Base-by-base conservation (phyloP, 2,888 invertebrate genomes). In the Tachystola acroxantha region DNA sequence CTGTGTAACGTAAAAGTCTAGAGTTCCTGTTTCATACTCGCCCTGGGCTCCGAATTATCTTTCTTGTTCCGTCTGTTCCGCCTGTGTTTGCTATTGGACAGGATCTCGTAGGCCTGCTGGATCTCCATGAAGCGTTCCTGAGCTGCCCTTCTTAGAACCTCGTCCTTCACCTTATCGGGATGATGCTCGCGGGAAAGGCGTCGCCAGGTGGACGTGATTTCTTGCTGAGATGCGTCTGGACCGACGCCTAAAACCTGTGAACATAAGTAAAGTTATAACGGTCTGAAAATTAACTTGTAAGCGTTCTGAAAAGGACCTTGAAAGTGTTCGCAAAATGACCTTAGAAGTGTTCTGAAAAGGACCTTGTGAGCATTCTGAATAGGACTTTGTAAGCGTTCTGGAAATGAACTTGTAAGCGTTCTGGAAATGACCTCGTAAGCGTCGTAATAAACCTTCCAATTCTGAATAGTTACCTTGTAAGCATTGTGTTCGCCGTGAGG, bases 121-220 rank as follows among this genome's bases (percentile, higher is more conserved):
- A 97, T 95, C 59, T 97, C 96, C 89, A 97, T 95, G 70, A 98
- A 98, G 35, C 89, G 91, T 48, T 95, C 93, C 63, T 97, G 95
- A 0, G 96, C 96, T 1, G 78, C 88, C 2, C 86, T 77, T 27
- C 94, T 90, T 39, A 90, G 89, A 1, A 88, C 76, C 2, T 88
- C 89, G 44, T 95, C 94, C 63, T 94, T 94, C 3, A 94, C 93
- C 70, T 96, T 96, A 64, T 98, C 98, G 0, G 98, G 98, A 75
- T 98, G 98, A 79, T 93, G 91, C 63, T 95, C 93, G 20, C 94
- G 90, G 0, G 96, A 96, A 1, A 98, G 79, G 16, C 90, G 89
- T 19, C 96, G 88, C 92, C 96, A 98, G 9, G 89, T 91, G 0
- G 92, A 73, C 0, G 95, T 96, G 12, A 98, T 95, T 70, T 97